phyloP scores from a whole-genome alignment of 2,113 vertebrate species.

The Gymnogyps californianus region DNA sequence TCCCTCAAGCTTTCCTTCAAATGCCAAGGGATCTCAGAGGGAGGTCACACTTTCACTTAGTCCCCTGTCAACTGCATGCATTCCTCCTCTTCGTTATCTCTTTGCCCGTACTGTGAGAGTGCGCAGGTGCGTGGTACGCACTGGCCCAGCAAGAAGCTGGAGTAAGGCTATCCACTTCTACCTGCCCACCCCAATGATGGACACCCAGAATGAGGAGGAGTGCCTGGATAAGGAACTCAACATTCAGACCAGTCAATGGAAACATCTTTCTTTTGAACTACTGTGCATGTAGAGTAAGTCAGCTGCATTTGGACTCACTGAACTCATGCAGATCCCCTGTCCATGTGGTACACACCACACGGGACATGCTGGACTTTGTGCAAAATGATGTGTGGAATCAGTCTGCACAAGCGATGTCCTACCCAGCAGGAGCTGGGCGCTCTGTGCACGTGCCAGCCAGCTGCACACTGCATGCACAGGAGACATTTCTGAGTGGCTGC shows the following conservation, averaged over 20 bases:
- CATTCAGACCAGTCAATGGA: neutral
- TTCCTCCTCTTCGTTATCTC: neutral
- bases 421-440: neutral
- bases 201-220: neutral
- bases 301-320: neutral
- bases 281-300: fast-evolving
- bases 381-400: too few relatives aligned
- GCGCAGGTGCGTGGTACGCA: too few relatives aligned
- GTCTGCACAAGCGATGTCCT: neutral
- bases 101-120: neutral
- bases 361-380: neutral
- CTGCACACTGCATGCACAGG: neutral
- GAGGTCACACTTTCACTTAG: neutral
- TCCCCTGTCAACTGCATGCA: neutral
- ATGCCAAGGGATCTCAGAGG: neutral
- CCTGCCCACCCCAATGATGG: neutral
- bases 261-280: neutral
- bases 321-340: neutral
- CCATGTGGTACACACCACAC: neutral
- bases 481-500: neutral
- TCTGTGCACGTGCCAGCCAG: neutral
- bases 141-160: neutral
- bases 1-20: neutral
- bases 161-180: neutral
- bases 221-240: neutral